phyloP scores from a whole-genome alignment of 2,888 invertebrate species.

The Cheilosia grossa region DNA sequence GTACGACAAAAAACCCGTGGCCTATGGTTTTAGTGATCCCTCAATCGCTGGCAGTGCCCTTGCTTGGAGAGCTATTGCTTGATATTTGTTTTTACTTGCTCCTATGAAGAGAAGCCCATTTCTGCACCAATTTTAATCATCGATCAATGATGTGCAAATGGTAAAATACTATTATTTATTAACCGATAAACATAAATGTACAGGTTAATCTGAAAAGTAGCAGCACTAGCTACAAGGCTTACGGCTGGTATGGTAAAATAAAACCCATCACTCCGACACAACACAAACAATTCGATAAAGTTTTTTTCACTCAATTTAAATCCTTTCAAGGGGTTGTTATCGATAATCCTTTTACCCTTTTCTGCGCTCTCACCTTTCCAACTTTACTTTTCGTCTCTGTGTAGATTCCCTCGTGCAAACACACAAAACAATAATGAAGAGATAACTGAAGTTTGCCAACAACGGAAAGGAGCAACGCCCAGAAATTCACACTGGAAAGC shows the following conservation, averaged over 20 bases:
- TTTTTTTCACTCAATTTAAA: constrained; percentile 63
- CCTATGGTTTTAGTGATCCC: too few species aligned
- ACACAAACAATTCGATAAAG: constrained; percentile 16
- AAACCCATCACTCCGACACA: background rate
- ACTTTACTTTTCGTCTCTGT: background rate
- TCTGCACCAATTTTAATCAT: background rate
- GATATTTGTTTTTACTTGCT: too few species aligned
- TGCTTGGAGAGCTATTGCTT: too few species aligned
- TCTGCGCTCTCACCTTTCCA: constrained; percentile 16
- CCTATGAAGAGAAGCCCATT: background rate
- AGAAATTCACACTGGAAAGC: constrained; percentile 27
- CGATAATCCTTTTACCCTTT: constrained; percentile 45
- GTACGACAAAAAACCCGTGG: too few species aligned
- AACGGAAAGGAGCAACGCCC: constrained; percentile 12
- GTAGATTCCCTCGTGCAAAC: constrained; percentile 20
- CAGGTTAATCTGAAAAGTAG: too few species aligned
- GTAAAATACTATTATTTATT: too few species aligned
- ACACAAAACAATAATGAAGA: constrained; percentile 56
- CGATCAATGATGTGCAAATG: constrained; percentile 10
- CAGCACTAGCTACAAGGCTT: too few species aligned
- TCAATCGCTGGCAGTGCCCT: too few species aligned
- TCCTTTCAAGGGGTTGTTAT: constrained; percentile 44
- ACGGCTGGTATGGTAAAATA: background rate
- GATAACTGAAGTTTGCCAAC: constrained; percentile 59
- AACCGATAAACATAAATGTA: too few species aligned